Base-by-base conservation (phyloP, 1,140 invertebrate species). In the Leptinotarsa undecemlineata region DNA sequence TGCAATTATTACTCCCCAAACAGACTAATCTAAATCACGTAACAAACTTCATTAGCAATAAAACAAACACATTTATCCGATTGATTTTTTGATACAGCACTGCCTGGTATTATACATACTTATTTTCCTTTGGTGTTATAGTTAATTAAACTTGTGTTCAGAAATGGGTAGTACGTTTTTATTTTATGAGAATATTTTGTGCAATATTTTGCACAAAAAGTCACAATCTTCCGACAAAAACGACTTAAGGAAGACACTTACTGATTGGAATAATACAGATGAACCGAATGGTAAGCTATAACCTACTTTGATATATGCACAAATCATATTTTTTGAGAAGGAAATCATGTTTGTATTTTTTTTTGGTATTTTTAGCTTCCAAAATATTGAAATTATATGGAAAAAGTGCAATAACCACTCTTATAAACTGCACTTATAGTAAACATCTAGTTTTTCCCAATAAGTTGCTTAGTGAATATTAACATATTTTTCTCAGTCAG, bases 61-160 rank as follows among this genome's bases (percentile, higher is more conserved):
- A 68, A 75, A 71, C 64, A 60, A 64, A 75, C 51, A 72, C 66
- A 62, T 68, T 68, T 26, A 66, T 64, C 21, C 67, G 61, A 75
- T 75, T 75, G 74, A 75, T 75, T 75, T 75, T 75, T 72, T 68
- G 74, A 75, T 75, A 75, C 51, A 57, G 51, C 51, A 57, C 51
- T 62, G 66, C 14, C 19, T 23, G 15, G 4, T 60, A 60, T 21
- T 20, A 61, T 60, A 15, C 5, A 23, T 26, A 14, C 17, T n/a
- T 63, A 14, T 8, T 62, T 15, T 26, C 14, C 26, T n/a, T 63
- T 13, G 57, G 21, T 23, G 14, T 23, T 72, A 63, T n/a, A 33
- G 20, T 63, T n/a, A 47, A 26, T 11, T 17, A 63, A 20, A 61
- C 26, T 42, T 42, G n/a, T 15, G n/a, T n/a, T 23, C 8, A 62